These are phyloP conservation scores for Echinops telfairi DNA, from an alignment of 2,113 vertebrate genomes.

Conservation along the genomic window DNA sequence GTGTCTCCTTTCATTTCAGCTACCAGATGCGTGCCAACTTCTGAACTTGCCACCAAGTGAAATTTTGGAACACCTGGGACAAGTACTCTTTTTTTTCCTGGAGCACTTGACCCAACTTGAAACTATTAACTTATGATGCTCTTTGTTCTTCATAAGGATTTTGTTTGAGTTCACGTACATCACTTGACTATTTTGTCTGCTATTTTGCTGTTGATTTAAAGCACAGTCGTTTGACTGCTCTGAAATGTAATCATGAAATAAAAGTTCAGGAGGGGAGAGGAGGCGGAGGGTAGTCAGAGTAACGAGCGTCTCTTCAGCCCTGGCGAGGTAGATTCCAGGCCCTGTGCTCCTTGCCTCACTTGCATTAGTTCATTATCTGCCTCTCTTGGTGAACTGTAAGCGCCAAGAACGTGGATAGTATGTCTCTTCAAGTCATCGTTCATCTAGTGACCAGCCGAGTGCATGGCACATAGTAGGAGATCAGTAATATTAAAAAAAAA, in stretches of 20 bases:
- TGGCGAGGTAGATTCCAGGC: not conserved
- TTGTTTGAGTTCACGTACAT: constrained; percentile 30
- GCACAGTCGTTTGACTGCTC: not conserved
- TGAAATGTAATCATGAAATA: constrained; percentile 30
- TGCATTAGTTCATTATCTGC: not conserved
- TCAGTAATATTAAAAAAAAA: not conserved
- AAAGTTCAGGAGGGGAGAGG: not conserved
- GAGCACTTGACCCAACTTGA: constrained; percentile 77
- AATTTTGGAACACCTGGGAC: not conserved
- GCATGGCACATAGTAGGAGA: not conserved
- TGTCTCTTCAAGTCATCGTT: constrained; percentile 22
- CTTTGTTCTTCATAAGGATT: constrained; percentile 79
- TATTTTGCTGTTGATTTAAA: constrained; percentile 24
- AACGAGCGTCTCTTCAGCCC: not conserved
- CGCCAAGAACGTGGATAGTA: not conserved
- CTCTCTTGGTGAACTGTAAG: not conserved
- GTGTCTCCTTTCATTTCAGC: not conserved
- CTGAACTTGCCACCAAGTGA: constrained; percentile 21
- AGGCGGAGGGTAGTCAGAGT: constrained; percentile 1
- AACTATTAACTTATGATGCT: constrained; percentile 79
- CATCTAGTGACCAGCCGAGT: not conserved
- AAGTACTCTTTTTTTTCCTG: constrained; percentile 62
- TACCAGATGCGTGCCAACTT: not conserved
- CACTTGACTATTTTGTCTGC: not conserved
- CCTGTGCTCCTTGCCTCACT: not conserved